Conservation (phyloP, 2,113 vertebrate species). For the Nibea albiflora region DNA sequence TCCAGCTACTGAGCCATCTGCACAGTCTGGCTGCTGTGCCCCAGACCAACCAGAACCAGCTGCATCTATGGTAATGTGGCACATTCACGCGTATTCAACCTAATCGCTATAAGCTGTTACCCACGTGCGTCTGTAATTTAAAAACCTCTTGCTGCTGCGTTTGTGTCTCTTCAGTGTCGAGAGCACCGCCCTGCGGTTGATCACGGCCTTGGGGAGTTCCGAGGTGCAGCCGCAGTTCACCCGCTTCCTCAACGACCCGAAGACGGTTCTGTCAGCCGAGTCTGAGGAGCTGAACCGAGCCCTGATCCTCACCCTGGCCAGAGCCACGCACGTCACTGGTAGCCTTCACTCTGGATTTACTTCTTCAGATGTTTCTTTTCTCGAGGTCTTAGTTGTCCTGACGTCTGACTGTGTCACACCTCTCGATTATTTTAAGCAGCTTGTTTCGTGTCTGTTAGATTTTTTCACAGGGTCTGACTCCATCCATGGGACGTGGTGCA, state of each 20-base stretch:
- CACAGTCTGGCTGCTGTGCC: constrained; percentile 96
- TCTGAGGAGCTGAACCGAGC: constrained; percentile 98
- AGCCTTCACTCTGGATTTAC: constrained; percentile 7
- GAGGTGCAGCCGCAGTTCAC: constrained; percentile 98
- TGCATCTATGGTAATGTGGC: constrained; percentile 90
- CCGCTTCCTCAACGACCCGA: constrained; percentile 96
- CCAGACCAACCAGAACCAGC: constrained; percentile 98
- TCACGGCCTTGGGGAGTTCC: constrained; percentile 96
- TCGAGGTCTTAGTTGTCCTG: neutral
- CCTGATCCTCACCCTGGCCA: constrained; percentile 94
- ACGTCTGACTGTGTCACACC: too few species aligned
- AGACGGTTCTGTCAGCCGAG: constrained; percentile 95
- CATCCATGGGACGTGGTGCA: constrained; percentile 99
- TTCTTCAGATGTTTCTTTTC: neutral
- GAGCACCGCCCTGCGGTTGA: constrained; percentile 95
- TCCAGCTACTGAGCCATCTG: constrained; percentile 96
- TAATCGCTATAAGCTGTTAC: neutral
- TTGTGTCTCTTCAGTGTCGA: constrained; percentile 87
- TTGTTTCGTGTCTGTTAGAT: constrained; percentile 80
- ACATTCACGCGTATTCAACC: neutral
- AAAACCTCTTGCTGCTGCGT: neutral
- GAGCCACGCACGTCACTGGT: constrained; percentile 98
- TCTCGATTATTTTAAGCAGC: neutral
- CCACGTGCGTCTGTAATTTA: neutral
- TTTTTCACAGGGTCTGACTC: constrained; percentile 99